Evolutionary conservation across 2,113 vertebrate species (phyloP).

Genomic region (Heliornis fulica): DNA sequence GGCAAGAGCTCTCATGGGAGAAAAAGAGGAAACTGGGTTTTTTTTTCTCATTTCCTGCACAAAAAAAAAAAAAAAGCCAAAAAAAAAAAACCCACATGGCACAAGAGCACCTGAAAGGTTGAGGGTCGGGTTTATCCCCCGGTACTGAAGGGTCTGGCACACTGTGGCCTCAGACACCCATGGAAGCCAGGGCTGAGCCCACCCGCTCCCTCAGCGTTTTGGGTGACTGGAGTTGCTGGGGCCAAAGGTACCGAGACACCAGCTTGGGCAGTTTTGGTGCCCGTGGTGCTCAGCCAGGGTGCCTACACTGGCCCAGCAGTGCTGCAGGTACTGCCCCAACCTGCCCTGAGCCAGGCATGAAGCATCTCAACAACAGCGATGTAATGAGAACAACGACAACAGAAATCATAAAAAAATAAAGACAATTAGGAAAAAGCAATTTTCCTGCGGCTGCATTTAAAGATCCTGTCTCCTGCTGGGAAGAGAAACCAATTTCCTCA

Average conservation of each 20-base stretch:
- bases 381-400: accelerated
- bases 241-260: not conserved
- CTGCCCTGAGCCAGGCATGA: accelerated
- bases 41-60: not conserved
- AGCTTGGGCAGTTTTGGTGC: accelerated
- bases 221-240: not conserved
- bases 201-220: not conserved
- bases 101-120: accelerated
- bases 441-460: not conserved
- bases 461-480: not conserved
- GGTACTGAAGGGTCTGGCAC: not conserved
- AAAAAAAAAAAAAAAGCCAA: too few relatives aligned
- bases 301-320: not conserved
- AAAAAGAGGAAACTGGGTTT: not conserved
- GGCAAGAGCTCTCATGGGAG: not conserved
- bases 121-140: accelerated
- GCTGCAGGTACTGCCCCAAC: accelerated
- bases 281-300: too few relatives aligned
- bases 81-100: too few relatives aligned
- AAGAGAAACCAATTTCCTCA: constrained; percentile 1
- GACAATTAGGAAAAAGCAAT: not conserved
- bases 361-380: not conserved
- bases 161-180: accelerated
- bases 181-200: not conserved
- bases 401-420: not conserved